Evolutionary conservation across 2,113 vertebrate genomes (phyloP).

Genomic region (Lepus europaeus): DNA sequence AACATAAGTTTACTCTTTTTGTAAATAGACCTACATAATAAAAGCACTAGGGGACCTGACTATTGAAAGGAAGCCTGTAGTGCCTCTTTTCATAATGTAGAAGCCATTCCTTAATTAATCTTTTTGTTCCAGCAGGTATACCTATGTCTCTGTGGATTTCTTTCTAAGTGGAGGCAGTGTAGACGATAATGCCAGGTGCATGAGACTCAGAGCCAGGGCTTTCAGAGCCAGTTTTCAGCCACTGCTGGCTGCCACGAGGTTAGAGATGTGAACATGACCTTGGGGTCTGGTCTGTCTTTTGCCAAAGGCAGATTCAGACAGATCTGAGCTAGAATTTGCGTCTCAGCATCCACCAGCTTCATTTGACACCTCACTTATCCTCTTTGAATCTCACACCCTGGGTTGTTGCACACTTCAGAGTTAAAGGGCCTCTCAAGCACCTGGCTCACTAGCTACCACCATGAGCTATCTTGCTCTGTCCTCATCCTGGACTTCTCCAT

Average conservation of each 20-base stretch:
- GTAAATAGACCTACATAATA: slow-evolving; percentile 51
- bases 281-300: neutral
- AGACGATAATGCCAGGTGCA: neutral
- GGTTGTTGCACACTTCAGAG: neutral
- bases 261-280: neutral
- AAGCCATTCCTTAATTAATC: slow-evolving; percentile 39
- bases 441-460: neutral
- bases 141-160: neutral
- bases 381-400: neutral
- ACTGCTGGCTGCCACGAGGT: no score
- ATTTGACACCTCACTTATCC: neutral
- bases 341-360: neutral
- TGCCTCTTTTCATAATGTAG: slow-evolving; percentile 28
- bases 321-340: neutral
- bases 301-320: neutral
- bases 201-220: neutral
- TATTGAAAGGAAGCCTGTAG: slow-evolving; percentile 41
- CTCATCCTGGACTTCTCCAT: neutral
- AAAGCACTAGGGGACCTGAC: slow-evolving; percentile 16
- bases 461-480: neutral
- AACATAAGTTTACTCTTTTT: slow-evolving; percentile 30
- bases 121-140: neutral
- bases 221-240: neutral
- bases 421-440: neutral
- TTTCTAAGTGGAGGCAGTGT: neutral